Conservation (phyloP, 2,797 vertebrate genomes). For the Sparidentex hasta region DNA sequence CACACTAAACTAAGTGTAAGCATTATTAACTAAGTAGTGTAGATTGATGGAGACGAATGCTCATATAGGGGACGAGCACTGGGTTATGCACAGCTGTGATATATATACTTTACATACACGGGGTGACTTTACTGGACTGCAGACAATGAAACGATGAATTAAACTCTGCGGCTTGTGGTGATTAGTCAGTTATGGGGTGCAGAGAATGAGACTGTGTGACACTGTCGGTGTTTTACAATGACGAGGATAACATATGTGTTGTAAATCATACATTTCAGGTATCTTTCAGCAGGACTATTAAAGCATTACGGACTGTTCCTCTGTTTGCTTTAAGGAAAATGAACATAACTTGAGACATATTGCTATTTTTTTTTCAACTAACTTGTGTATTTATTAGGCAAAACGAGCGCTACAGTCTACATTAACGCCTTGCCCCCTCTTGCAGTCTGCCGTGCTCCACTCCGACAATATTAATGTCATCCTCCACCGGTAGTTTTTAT, state of each 20-base stretch:
- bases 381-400: not conserved
- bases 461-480: conserved; percentile 22
- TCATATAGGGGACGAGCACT: conserved; percentile 37
- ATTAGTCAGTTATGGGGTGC: conserved; percentile 5
- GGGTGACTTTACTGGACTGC: conserved; percentile 15
- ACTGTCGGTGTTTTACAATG: conserved; percentile 7
- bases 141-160: conserved; percentile 34
- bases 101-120: conserved; percentile 24
- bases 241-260: not conserved
- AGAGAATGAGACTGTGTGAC: conserved; percentile 5
- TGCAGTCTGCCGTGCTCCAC: not conserved
- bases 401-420: not conserved
- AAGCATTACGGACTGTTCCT: not conserved
- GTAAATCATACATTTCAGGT: not conserved
- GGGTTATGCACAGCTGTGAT: conserved; percentile 42
- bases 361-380: not conserved
- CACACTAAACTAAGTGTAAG: conserved; percentile 68
- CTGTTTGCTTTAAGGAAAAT: not conserved
- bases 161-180: conserved; percentile 7
- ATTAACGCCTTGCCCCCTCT: not conserved
- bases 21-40: conserved; percentile 72
- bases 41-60: conserved; percentile 65
- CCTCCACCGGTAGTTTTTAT: conserved; percentile 7
- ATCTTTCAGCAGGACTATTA: conserved; percentile 4
- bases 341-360: not conserved